Evolutionary conservation across 2,113 vertebrate genomes (phyloP), one percentile per base, ranked within the genome.

Genomic region (Trematocara marginatum): DNA sequence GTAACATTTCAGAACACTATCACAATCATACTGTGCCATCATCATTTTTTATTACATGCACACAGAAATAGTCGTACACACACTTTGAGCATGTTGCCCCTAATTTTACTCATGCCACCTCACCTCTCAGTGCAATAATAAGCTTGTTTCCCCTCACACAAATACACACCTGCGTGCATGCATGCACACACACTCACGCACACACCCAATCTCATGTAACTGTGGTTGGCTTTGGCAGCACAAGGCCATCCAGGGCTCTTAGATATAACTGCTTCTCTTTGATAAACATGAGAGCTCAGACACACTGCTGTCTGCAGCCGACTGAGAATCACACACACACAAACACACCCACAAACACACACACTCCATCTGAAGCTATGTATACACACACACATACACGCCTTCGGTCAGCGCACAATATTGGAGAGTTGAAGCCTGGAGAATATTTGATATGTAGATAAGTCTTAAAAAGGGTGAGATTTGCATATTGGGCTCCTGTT

Each of bases 371-470:
- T 71, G 49, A 82, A 71, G 81, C 47, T 40, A 20, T 42, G n/a
- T 8, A 31, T 79, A 53, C 74, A 49, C 78, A 31, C 57, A 45
- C 80, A 13, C 57, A 59, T 23, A 16, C 16, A 29, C 20, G 66
- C 87, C 82, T 83, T 91, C 20, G 87, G 88, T 91, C 90, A 93
- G 85, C 10, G 26, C 69, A 69, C 81, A 86, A 82, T 92, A 92
- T 90, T 86, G 91, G 35, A 7, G 88, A 83, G 92, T 89, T 92
- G 84, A 89, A 88, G 86, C 90, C 91, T 76, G 86, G 81, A 91
- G 92, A 94, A 88, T 94, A 95, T 96, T 96, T 96, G 94, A 96
- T 96, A 93, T 95, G 95, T 94, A 95, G 94, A 96, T 96, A 95
- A 94, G 92, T 88, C 86, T 88, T 91, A 93, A 95, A 92, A 95